These are phyloP conservation scores for Trichoplusia ni DNA, from an alignment of 1,140 invertebrate species.

Conservation along the genomic window DNA sequence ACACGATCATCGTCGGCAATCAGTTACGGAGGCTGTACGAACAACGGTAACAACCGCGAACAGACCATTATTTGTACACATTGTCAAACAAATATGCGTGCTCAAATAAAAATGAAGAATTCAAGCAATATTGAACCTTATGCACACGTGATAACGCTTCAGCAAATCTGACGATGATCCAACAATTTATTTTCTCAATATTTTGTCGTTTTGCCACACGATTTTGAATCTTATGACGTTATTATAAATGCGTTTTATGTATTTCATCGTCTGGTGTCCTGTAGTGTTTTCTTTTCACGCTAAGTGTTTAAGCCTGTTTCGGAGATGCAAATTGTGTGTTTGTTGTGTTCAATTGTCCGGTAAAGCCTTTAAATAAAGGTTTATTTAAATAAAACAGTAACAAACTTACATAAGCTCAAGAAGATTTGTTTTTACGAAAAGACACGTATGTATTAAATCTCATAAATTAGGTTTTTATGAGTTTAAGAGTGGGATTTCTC, in stretches of 20 bases:
- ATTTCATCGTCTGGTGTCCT: too few species aligned
- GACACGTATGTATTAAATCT: too few species aligned
- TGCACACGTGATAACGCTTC: neutral
- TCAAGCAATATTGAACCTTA: neutral
- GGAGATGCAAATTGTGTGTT: constrained; percentile 17
- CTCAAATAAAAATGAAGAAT: neutral
- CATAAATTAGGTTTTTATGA: too few species aligned
- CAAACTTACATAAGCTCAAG: too few species aligned
- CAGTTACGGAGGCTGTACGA: constrained; percentile 2
- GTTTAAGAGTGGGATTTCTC: too few species aligned
- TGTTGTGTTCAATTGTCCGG: constrained; percentile 13
- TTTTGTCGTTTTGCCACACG: neutral
- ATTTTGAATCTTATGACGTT: neutral
- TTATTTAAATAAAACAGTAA: too few species aligned
- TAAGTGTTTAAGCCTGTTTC: neutral
- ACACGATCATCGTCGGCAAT: constrained; percentile 2
- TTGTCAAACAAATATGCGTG: neutral
- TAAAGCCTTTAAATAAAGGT: constrained; percentile 28
- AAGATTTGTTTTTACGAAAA: too few species aligned
- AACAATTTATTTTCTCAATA: too few species aligned
- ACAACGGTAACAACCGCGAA: neutral
- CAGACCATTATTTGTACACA: neutral
- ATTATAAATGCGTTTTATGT: neutral
- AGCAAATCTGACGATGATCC: too few species aligned
- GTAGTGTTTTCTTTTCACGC: neutral